phyloP scores from a whole-genome alignment of 2,888 invertebrate species.

The Temnothorax ravouxi region DNA sequence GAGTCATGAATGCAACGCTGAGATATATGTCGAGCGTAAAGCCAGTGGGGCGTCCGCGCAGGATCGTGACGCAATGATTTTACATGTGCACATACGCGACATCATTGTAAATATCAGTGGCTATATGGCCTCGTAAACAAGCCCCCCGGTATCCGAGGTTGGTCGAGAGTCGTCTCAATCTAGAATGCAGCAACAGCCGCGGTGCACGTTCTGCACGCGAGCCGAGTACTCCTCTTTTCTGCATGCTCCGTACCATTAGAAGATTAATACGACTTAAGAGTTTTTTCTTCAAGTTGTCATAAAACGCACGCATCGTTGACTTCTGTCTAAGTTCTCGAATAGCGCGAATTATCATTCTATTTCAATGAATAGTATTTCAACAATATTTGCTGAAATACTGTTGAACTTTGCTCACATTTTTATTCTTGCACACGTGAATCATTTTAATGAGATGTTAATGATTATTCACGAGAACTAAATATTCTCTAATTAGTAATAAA shows the following conservation, averaged over 20 bases:
- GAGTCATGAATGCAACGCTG: slow-evolving; percentile 29
- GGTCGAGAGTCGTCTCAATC: slow-evolving; percentile 76
- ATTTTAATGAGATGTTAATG: slow-evolving; percentile 4
- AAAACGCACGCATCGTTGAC: slow-evolving; percentile 42
- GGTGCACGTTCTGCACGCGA: slow-evolving; percentile 52
- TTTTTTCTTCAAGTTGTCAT: slow-evolving; percentile 51
- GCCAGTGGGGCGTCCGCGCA: slow-evolving; percentile 83
- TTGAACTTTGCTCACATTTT: background rate
- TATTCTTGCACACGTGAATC: background rate
- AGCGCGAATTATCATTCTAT: background rate
- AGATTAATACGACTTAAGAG: slow-evolving; percentile 20
- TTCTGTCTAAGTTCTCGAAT: slow-evolving; percentile 36
- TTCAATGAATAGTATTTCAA: background rate
- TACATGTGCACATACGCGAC: slow-evolving; percentile 80
- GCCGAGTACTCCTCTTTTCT: slow-evolving; percentile 31
- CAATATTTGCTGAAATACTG: background rate
- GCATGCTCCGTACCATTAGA: slow-evolving; percentile 58
- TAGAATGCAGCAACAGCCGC: slow-evolving; percentile 47
- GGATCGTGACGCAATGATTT: slow-evolving; percentile 78
- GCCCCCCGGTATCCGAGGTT: slow-evolving; percentile 73
- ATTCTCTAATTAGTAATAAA: slow-evolving; percentile 56
- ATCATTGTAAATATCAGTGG: slow-evolving; percentile 85
- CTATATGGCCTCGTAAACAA: slow-evolving; percentile 84
- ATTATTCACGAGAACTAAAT: slow-evolving; percentile 1
- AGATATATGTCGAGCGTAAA: slow-evolving; percentile 83